Evolutionary conservation across 2,888 invertebrate genomes (phyloP), one percentile per base, ranked within the genome.

Genomic region (Polydrusus pterygomalis): DNA sequence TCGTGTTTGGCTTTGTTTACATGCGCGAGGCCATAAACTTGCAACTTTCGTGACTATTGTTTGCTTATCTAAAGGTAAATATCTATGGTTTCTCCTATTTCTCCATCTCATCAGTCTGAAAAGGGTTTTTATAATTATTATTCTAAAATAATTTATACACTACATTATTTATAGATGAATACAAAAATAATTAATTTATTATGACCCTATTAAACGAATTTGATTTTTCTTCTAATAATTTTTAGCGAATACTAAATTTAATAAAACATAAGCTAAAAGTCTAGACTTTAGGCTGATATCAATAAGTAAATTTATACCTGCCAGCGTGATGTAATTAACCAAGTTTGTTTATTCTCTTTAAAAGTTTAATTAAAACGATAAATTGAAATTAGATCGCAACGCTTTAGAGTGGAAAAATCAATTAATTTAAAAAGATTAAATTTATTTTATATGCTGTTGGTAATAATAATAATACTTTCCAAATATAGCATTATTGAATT

Each of bases 291-390:
- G 58, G 38, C 58, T 15, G 34, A 38, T 60, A 60, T 60, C 58
- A 38, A 18, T 60, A 15, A 60, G 58, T 38, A 60, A 60, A 60
- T 60, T 60, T 60, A 60, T 60, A 60, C 58, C 58, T 60, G 38
- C 58, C 38, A 60, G 58, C 58, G 17, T 8, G 38, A 3, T 11
- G 58, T 38, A 60, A 60, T 60, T 38, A 60, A 60, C 58, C 11
- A 38, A 60, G 58, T 60, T 60, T 60, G 38, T 38, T 60, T 60
- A 34, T 58, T 34, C 34, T 34, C 58, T 58, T 58, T 58, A 58
- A 58, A 60, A 60, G 38, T 60, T 60, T 34, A 60, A 60, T 60
- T 60, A 60, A 60, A 60, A 60, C 58, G 18, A 38, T 60, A 60
- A 60, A 60, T 60, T 60, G 38, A 60, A 40, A 60, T 60, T 60